Percentiles rank a stretch among this genome's conserved stretches.
Conservation (phyloP, 2,888 invertebrate genomes). For the Drosophila hamatofila region DNA sequence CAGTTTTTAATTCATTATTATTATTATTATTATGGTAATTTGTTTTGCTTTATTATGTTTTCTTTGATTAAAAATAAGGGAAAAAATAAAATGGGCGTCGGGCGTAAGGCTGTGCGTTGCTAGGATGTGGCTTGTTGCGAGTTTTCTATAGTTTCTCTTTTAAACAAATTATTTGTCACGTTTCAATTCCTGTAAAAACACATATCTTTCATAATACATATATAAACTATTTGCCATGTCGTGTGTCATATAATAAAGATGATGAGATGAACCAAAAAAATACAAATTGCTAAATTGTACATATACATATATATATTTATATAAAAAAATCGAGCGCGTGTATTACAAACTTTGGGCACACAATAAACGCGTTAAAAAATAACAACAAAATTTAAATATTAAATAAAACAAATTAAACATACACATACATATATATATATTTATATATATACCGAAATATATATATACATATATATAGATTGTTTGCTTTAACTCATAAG, state of each 20-base stretch:
- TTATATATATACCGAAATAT: conserved; percentile 5
- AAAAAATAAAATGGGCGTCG: conserved; percentile 31
- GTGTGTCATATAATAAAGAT: conserved; percentile 30
- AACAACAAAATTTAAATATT: conserved; percentile 81
- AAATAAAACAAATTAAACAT: conserved; percentile 75
- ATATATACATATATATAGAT: conserved; percentile 19
- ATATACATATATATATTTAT: conserved; percentile 72
- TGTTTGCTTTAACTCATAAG: conserved; percentile 36
- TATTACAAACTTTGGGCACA: conserved; percentile 80
- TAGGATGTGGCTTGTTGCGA: conserved; percentile 55
- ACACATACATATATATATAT: conserved; percentile 31
- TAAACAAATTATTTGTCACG: conserved; percentile 75
- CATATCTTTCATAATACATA: conserved; percentile 12
- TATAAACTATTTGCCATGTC: conserved; percentile 31
- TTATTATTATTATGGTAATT: conserved; percentile 40
- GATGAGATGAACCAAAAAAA: conserved; percentile 47
- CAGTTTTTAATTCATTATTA: conserved; percentile 16
- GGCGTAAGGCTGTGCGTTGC: conserved; percentile 49
- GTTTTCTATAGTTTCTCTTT: conserved; percentile 44
- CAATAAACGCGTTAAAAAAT: conserved; percentile 74
- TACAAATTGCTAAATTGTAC: conserved; percentile 60
- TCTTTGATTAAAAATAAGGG: background rate
- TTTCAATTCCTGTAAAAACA: conserved; percentile 77
- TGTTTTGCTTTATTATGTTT: background rate
- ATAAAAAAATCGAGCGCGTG: conserved; percentile 78